Evolutionary conservation across 2,113 vertebrate species (phyloP).

Genomic region (Fukomys damarensis): DNA sequence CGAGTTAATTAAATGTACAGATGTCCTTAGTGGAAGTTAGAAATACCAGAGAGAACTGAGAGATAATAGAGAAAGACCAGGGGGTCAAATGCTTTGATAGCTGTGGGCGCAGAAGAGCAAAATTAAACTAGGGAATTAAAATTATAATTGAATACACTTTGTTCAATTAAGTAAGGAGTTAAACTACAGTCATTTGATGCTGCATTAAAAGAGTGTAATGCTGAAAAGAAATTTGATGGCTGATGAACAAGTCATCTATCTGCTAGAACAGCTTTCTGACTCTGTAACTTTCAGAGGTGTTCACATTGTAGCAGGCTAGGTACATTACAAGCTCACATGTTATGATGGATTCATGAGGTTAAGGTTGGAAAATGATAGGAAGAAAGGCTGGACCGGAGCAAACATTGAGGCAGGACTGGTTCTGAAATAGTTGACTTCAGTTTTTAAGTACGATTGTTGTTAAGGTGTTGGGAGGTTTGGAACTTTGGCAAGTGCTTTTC

Average conservation of each 20-base stretch:
- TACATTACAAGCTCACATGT: neutral
- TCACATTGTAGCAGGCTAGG: neutral
- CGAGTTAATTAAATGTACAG: constrained; percentile 80
- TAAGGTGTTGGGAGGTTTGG: neutral
- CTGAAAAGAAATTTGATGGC: neutral
- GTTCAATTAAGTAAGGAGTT: constrained; percentile 1
- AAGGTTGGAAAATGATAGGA: neutral
- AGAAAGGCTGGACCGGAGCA: accelerated
- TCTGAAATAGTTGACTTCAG: neutral
- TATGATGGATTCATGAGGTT: neutral
- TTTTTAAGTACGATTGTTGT: neutral
- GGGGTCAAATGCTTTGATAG: constrained; percentile 65
- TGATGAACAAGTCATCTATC: constrained; percentile 4
- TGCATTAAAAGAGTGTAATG: constrained; percentile 21
- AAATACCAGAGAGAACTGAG: constrained; percentile 68
- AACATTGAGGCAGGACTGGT: neutral
- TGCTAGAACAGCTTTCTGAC: neutral
- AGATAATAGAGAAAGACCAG: constrained; percentile 64
- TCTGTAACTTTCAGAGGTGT: neutral
- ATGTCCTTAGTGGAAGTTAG: constrained; percentile 66
- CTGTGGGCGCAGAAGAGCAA: constrained; percentile 66
- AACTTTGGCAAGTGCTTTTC: neutral
- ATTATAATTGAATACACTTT: constrained; percentile 68
- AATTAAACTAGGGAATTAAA: constrained; percentile 64
- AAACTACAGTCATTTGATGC: constrained; percentile 39